Base-by-base conservation (phyloP, 1,140 invertebrate species). In the Drosophila navojoa region DNA sequence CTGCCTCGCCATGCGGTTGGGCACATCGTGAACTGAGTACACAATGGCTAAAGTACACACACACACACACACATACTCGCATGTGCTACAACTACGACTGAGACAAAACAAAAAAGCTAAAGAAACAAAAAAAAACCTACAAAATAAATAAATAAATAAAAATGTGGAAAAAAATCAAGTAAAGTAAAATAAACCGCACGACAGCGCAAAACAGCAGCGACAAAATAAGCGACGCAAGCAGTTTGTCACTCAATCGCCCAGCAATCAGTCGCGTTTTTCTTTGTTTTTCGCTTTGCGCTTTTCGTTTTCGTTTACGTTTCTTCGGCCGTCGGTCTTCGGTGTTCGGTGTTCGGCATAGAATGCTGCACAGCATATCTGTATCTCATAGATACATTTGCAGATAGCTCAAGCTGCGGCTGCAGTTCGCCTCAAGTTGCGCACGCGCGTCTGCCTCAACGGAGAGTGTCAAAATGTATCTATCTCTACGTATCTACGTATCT, bases 11-110 rank as follows among this genome's bases (percentile, higher is more conserved):
- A 73, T 71, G 66, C 60, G 50, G 59, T 50, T 73, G 27, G 59
- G 67, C 73, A 76, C 76, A 82, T 79, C 84, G 82, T 82, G 82
- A 73, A 79, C 84, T 82, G 82, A 79, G 82, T 89, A 87, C 82
- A 87, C 82, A 87, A 87, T 87, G 84, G 79, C 77, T 84, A 84
- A 89, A 89, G 79, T 89, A 89, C 85, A 90, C 67, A 84, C 79
- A 64, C 19, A 19, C 19, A 22, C 19, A 22, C 19, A 22, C 19
- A 22, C 19, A 22, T 22, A 22, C 40, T 76, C 40, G 54, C 53
- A 50, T 11, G 22, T 9, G 32, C 32, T 32, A 49, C 29, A 38
- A 35, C 29, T 22, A 55, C 53, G 29, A 45, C 40, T 38, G 38
- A 49, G 38, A 52, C 25, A 52, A 42, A 59, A 42, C 13, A 44